These are phyloP conservation scores for Diorhabda elongata DNA, from an alignment of 1,140 invertebrate species.

Conservation along the genomic window DNA sequence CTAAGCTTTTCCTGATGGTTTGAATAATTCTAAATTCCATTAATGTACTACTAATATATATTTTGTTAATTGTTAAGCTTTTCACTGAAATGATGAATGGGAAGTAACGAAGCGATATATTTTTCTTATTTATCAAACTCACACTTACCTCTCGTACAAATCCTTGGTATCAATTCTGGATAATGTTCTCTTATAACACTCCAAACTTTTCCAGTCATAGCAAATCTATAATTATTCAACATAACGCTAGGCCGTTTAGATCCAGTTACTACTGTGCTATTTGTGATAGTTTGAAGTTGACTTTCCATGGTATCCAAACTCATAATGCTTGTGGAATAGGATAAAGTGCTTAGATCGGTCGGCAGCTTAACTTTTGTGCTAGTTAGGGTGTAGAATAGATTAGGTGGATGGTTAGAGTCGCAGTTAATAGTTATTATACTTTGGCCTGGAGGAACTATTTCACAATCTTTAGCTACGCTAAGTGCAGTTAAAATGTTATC, in stretches of 20 bases:
- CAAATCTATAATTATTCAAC: constrained; percentile 61
- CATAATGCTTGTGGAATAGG: constrained; percentile 54
- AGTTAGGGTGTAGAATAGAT: constrained; percentile 43
- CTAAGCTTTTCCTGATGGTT: no score
- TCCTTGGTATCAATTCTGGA: constrained; percentile 65
- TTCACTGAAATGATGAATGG: no score
- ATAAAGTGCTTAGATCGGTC: constrained; percentile 32
- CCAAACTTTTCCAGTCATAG: constrained; percentile 78
- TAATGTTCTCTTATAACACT: constrained; percentile 68
- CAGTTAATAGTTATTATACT: constrained; percentile 57
- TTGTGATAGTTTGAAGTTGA: constrained; percentile 34
- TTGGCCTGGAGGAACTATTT: constrained; percentile 75
- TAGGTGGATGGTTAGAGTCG: constrained; percentile 33
- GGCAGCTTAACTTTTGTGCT: constrained; percentile 33
- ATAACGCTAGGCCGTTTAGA: constrained; percentile 18
- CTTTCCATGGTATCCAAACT: constrained; percentile 59
- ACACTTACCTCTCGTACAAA: constrained; percentile 61
- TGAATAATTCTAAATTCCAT: no score
- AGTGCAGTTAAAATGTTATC: constrained; percentile 97
- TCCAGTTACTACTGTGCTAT: constrained; percentile 11
- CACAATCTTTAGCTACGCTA: constrained; percentile 93
- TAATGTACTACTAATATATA: no score
- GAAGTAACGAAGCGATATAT: no score
- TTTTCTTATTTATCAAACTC: no score
- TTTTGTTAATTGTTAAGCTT: no score